Conservation (phyloP, 2,113 vertebrate species). For the Ceyx melanurus region DNA sequence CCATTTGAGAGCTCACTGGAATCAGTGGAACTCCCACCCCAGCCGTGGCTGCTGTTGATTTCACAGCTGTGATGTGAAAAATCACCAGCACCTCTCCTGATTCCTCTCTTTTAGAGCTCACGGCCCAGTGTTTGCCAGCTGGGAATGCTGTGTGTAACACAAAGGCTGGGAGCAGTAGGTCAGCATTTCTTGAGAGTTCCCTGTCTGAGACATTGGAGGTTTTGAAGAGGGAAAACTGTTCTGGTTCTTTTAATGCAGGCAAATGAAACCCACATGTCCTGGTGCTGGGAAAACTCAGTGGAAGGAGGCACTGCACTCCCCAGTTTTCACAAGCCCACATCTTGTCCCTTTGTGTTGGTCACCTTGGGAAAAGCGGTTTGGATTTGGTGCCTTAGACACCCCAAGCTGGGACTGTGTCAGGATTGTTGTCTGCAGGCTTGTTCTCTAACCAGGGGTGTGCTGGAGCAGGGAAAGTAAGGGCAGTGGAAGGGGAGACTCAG, state of each 20-base stretch:
- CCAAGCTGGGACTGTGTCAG: neutral
- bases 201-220: neutral
- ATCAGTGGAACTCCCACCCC: neutral
- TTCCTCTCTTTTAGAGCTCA: neutral
- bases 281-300: slow-evolving; percentile 32
- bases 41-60: neutral
- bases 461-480: neutral
- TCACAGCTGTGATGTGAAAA: neutral
- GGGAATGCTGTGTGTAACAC: neutral
- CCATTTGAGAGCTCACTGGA: neutral
- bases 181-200: neutral
- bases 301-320: neutral
- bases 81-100: neutral
- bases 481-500: neutral
- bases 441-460: neutral
- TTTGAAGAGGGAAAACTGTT: slow-evolving; percentile 20
- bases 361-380: neutral
- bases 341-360: neutral
- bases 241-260: slow-evolving; percentile 44
- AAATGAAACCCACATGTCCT: slow-evolving; percentile 23
- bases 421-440: too few relatives aligned
- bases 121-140: neutral
- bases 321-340: neutral
- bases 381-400: neutral
- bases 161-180: neutral